Evolutionary conservation across 2,888 invertebrate species (phyloP).

Genomic region (Asteroscopus sphinx): DNA sequence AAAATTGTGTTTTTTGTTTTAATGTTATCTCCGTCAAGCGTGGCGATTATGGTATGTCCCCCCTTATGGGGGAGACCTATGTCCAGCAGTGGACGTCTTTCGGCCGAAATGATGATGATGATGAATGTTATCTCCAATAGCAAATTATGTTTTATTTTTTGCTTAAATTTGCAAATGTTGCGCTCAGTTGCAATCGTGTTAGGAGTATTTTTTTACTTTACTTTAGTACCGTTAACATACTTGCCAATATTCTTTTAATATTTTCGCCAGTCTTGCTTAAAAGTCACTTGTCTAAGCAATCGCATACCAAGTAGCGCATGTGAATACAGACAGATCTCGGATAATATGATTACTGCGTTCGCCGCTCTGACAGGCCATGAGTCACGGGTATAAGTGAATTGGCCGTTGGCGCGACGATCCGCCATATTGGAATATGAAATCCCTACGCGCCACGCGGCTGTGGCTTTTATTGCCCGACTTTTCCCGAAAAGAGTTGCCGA

Average conservation of each 20-base stretch:
- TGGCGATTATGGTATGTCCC: no score
- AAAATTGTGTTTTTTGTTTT: no score
- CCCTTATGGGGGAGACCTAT: no score
- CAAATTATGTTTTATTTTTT: no score
- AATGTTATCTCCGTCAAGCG: no score
- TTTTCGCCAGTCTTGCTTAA: slow-evolving; percentile 39
- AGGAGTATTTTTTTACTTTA: no score
- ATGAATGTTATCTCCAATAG: no score
- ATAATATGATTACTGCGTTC: slow-evolving; percentile 55
- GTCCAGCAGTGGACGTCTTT: no score
- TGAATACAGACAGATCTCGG: slow-evolving; percentile 50
- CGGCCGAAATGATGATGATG: no score
- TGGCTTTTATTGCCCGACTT: slow-evolving; percentile 83
- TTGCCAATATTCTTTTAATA: slow-evolving; percentile 27
- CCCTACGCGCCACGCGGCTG: slow-evolving; percentile 71
- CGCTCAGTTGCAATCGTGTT: no score
- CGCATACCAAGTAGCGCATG: slow-evolving; percentile 36
- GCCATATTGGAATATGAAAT: slow-evolving; percentile 85
- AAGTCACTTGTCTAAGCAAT: slow-evolving; percentile 50
- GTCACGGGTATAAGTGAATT: slow-evolving; percentile 80
- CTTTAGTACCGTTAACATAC: slow-evolving; percentile 7
- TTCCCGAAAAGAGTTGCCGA: slow-evolving; percentile 75
- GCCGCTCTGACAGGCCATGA: slow-evolving; percentile 66
- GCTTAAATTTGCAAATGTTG: no score
- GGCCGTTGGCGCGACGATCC: slow-evolving; percentile 75